These are phyloP conservation scores for Piscicola geometra DNA, from an alignment of 2,888 invertebrate species.

Conservation along the genomic window DNA sequence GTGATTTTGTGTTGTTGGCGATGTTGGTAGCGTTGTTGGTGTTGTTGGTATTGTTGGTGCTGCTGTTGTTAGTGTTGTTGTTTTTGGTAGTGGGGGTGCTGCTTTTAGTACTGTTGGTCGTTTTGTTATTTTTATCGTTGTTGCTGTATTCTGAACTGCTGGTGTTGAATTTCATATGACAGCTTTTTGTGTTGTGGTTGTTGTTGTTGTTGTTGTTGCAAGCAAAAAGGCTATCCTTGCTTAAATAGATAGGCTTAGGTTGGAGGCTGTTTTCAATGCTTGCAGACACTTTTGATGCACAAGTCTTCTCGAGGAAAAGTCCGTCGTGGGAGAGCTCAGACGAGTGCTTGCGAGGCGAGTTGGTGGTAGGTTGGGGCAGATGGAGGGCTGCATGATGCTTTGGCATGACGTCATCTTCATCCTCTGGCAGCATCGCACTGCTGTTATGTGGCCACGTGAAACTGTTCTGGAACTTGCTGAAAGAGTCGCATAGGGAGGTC, in stretches of 20 bases:
- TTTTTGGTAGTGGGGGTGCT: neutral
- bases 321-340: neutral
- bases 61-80: conserved; percentile 53
- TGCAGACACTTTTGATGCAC: conserved; percentile 19
- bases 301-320: too few species aligned
- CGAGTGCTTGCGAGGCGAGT: neutral
- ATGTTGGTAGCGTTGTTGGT: conserved; percentile 55
- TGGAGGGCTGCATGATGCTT: neutral
- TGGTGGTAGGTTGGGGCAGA: neutral
- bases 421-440: neutral
- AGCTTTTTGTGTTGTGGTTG: conserved; percentile 48
- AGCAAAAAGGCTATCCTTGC: neutral
- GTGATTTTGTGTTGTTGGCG: conserved; percentile 57
- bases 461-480: neutral
- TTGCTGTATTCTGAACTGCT: too few species aligned
- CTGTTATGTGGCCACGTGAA: neutral
- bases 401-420: neutral
- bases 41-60: conserved; percentile 55
- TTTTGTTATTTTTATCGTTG: too few species aligned
- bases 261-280: neutral
- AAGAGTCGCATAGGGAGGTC: neutral
- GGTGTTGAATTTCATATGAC: neutral
- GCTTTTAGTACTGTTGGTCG: too few species aligned
- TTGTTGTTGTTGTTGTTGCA: conserved; percentile 36
- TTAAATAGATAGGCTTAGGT: too few species aligned